Percentiles rank a stretch among this genome's conserved stretches.
Conservation (phyloP, 2,113 vertebrate species). For the Recurvirostra avosetta region DNA sequence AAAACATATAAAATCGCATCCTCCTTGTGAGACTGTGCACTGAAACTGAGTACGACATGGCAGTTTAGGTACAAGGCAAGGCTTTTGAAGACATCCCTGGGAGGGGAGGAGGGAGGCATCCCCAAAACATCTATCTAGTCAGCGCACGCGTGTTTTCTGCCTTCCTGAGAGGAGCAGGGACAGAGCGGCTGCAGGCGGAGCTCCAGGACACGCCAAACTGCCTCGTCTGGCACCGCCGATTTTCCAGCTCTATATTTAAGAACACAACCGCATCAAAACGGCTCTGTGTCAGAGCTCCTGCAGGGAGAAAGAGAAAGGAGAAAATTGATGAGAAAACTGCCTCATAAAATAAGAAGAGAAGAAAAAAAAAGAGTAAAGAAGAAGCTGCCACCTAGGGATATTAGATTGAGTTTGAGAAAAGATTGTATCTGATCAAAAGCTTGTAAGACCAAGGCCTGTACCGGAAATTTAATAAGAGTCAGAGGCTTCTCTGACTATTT, state of each 20-base stretch:
- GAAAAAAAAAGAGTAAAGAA: background rate
- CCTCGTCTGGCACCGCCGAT: background rate
- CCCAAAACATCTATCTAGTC: background rate
- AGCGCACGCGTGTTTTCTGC: rapidly evolving
- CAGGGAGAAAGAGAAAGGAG: background rate
- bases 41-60: rapidly evolving
- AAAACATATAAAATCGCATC: background rate
- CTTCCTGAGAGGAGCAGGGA: background rate
- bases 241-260: background rate
- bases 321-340: background rate
- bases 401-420: background rate
- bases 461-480: background rate
- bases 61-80: background rate
- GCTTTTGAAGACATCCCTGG: background rate
- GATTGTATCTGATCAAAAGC: background rate
- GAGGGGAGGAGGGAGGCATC: background rate
- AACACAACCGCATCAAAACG: background rate
- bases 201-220: background rate
- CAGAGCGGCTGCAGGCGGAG: background rate
- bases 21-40: background rate
- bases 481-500: background rate
- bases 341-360: background rate
- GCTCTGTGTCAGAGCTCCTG: background rate
- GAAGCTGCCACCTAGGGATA: background rate
- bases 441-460: background rate